Percentiles rank a stretch among this genome's conserved stretches.
Evolutionary conservation across 2,888 invertebrate genomes (phyloP).

Genomic region (Lacanobia oleracea): DNA sequence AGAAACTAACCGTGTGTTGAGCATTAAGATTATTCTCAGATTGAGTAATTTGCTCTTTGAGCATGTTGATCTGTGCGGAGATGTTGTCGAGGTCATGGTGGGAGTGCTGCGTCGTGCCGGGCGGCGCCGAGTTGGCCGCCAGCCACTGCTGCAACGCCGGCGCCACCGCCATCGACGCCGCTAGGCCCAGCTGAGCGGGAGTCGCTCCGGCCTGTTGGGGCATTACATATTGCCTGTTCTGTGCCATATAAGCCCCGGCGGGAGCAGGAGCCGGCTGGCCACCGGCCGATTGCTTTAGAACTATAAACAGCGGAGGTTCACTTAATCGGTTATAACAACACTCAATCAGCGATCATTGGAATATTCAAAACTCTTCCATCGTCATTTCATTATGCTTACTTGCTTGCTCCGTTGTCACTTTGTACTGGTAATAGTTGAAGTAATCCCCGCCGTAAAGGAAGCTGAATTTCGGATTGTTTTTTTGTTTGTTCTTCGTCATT

Average conservation of each 20-base stretch:
- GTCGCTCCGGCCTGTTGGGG: slow-evolving; percentile 90
- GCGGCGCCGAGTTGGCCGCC: slow-evolving; percentile 83
- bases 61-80: slow-evolving; percentile 94
- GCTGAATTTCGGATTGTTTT: slow-evolving; percentile 99
- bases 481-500: slow-evolving; percentile 99
- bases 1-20: slow-evolving; percentile 95
- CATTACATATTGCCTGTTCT: slow-evolving; percentile 91
- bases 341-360: slow-evolving; percentile 84
- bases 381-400: slow-evolving; percentile 92
- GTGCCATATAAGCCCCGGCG: slow-evolving; percentile 90
- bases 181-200: slow-evolving; percentile 90
- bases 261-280: slow-evolving; percentile 88
- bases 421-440: slow-evolving; percentile 99
- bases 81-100: slow-evolving; percentile 89
- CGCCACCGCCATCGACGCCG: slow-evolving; percentile 88
- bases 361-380: slow-evolving; percentile 74
- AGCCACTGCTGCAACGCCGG: slow-evolving; percentile 88
- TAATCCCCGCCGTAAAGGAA: slow-evolving; percentile 99
- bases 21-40: slow-evolving; percentile 99
- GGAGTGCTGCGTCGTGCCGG: slow-evolving; percentile 73
- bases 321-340: slow-evolving; percentile 87
- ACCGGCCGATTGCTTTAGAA: slow-evolving; percentile 93
- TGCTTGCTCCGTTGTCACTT: slow-evolving; percentile 98
- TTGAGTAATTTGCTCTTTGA: slow-evolving; percentile 98
- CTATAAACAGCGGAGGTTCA: slow-evolving; percentile 92